A percentile compares a stretch with the other conserved stretches of the same genome.
phyloP scores from a whole-genome alignment of 2,797 vertebrate genomes.

The Tympanoctomys barrerae region DNA sequence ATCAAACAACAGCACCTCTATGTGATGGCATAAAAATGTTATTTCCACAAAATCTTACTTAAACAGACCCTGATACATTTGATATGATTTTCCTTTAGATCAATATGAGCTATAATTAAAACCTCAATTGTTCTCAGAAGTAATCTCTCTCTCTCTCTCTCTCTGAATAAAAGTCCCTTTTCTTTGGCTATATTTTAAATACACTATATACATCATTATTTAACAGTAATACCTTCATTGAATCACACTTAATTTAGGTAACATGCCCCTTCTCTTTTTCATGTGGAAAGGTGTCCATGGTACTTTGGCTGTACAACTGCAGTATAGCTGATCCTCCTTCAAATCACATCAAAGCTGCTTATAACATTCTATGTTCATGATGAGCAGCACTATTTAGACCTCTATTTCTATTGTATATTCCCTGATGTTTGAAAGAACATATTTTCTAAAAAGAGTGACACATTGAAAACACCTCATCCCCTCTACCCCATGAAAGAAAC shows the following conservation, averaged over 20 bases:
- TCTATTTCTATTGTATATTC: fast-evolving
- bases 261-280: fast-evolving
- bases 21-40: not conserved
- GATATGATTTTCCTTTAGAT: not conserved
- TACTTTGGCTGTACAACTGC: not conserved
- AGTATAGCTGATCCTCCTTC: not conserved
- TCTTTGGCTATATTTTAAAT: not conserved
- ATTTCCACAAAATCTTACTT: not conserved
- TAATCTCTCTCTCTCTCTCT: not conserved
- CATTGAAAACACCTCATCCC: constrained; percentile 23
- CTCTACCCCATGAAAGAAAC: constrained; percentile 51
- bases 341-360: not conserved
- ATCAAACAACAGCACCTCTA: not conserved
- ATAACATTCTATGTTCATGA: not conserved
- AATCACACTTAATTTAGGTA: not conserved
- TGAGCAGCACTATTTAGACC: not conserved
- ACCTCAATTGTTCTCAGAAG: constrained; percentile 16
- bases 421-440: not conserved
- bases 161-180: not conserved
- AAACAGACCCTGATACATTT: not conserved
- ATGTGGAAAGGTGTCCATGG: not conserved
- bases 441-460: constrained; percentile 55
- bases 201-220: constrained; percentile 6
- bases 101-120: not conserved
- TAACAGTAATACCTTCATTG: not conserved